Percentiles rank a stretch among this genome's conserved stretches.
These are phyloP conservation scores for Tenthredo amoena DNA, from an alignment of 2,888 invertebrate species.

Conservation along the genomic window DNA sequence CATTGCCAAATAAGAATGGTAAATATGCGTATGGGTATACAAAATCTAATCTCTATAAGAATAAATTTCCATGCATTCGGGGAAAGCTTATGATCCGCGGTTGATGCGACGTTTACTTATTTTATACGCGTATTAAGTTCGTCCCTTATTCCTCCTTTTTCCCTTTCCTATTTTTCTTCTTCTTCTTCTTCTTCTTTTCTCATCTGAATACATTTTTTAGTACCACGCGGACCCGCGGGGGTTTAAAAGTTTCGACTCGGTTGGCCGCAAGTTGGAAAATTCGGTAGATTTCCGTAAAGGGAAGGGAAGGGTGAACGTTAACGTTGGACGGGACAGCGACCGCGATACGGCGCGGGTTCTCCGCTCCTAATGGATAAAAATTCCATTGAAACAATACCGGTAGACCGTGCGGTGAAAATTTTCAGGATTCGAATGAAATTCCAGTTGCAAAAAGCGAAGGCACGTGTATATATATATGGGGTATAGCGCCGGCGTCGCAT, in stretches of 20 bases:
- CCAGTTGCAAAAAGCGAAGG: constrained; percentile 29
- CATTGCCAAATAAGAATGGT: not conserved
- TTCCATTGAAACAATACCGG: constrained; percentile 26
- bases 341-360: not conserved
- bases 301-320: not conserved
- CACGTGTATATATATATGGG: not conserved
- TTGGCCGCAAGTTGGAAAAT: not conserved
- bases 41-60: constrained; percentile 3
- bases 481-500: constrained; percentile 8
- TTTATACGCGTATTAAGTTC: constrained; percentile 15
- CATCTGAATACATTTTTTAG: constrained; percentile 25
- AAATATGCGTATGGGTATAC: not conserved
- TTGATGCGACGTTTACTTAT: constrained; percentile 7
- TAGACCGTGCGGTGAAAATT: constrained; percentile 18
- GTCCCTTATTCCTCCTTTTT: not conserved
- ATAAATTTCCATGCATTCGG: not conserved
- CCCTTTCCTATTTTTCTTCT: not conserved
- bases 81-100: not conserved
- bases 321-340: not conserved
- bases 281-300: not conserved
- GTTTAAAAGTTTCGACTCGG: constrained; percentile 27
- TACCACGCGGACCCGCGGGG: constrained; percentile 11
- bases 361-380: not conserved
- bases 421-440: constrained; percentile 54
- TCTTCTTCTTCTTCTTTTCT: not conserved